Percentiles rank a stretch among this genome's conserved stretches.
phyloP scores from a whole-genome alignment of 2,113 vertebrate genomes.

The Diadophis punctatus region DNA sequence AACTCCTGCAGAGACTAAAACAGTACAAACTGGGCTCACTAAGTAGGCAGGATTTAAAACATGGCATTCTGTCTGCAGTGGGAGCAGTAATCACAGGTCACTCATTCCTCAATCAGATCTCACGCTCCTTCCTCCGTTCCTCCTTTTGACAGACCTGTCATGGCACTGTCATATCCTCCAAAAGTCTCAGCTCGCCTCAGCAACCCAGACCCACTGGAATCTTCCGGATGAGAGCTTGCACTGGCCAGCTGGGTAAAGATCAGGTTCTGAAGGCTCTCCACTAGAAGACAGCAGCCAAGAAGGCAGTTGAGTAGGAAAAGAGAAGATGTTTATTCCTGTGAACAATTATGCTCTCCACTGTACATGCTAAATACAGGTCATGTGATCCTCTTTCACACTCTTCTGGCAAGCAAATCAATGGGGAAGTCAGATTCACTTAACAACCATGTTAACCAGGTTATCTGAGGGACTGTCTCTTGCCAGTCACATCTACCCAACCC shows the following conservation, averaged over 20 bases:
- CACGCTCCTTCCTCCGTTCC: not conserved
- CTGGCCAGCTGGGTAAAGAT: constrained; percentile 70
- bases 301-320: not conserved
- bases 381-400: not conserved
- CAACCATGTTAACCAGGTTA: not conserved
- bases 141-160: constrained; percentile 74
- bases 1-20: not conserved
- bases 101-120: not conserved
- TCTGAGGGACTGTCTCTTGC: too few species aligned
- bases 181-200: constrained; percentile 83
- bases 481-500: too few species aligned
- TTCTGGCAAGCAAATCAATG: not conserved
- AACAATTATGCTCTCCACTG: not conserved
- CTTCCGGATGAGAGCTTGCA: constrained; percentile 58
- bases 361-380: not conserved
- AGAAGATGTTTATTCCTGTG: not conserved
- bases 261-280: constrained; percentile 85
- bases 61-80: not conserved
- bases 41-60: too few species aligned
- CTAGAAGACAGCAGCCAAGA: constrained; percentile 54
- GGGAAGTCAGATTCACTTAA: not conserved
- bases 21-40: too few species aligned
- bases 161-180: constrained; percentile 79
- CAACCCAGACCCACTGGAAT: constrained; percentile 46
- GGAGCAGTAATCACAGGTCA: too few species aligned